Conservation (phyloP, 2,797 vertebrate species). For the Leucoraja ocellata region DNA sequence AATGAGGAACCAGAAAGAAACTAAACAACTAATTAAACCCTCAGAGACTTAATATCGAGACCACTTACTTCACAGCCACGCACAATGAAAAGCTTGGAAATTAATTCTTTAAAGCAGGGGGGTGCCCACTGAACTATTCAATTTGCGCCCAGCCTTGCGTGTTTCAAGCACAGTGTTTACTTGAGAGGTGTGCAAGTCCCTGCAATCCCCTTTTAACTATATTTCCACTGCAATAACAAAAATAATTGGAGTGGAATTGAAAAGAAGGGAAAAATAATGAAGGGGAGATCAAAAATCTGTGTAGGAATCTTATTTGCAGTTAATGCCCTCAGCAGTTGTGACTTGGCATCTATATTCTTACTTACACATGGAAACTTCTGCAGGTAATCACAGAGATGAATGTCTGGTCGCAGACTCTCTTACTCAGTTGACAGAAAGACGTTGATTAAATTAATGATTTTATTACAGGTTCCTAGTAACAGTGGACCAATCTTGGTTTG, state of each 20-base stretch:
- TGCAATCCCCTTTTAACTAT: background rate
- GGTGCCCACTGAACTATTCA: background rate
- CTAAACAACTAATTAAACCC: background rate
- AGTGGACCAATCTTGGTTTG: background rate
- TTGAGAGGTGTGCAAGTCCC: background rate
- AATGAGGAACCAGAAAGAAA: background rate
- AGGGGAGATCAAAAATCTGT: constrained; percentile 25
- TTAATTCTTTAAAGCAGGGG: background rate
- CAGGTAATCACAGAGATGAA: constrained; percentile 30
- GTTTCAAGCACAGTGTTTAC: background rate
- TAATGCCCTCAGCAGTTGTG: constrained; percentile 23
- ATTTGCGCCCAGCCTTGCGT: background rate
- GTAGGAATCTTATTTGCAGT: constrained; percentile 4
- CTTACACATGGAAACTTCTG: background rate
- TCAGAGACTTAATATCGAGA: background rate
- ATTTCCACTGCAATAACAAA: background rate
- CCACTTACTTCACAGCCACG: background rate
- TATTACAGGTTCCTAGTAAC: background rate
- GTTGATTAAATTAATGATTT: constrained; percentile 16
- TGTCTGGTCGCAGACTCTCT: constrained; percentile 3
- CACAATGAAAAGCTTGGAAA: background rate
- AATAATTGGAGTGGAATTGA: constrained; percentile 23
- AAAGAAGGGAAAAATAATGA: constrained; percentile 29
- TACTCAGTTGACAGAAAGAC: constrained; percentile 15
- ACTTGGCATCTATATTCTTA: constrained; percentile 29